Evolutionary conservation across 2,797 vertebrate genomes (phyloP).

Genomic region (Phylloscopus collybita): DNA sequence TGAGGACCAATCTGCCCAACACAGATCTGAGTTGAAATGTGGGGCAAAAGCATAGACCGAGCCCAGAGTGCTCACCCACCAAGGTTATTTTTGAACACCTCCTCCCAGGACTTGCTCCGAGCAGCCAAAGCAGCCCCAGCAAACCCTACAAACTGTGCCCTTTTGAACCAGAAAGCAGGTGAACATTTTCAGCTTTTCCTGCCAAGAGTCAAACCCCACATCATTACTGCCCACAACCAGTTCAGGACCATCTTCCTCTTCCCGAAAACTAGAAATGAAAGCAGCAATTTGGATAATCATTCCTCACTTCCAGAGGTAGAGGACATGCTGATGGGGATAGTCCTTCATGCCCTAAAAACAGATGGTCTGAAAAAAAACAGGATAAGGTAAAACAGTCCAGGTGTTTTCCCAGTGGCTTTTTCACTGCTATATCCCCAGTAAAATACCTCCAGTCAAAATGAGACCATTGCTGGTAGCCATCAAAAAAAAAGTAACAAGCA

Average conservation of each 20-base stretch:
- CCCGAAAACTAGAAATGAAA: not conserved
- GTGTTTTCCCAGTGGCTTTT: not conserved
- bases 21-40: not conserved
- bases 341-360: not conserved
- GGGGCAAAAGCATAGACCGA: not conserved
- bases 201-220: not conserved
- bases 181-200: not conserved
- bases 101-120: not conserved
- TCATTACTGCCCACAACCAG: not conserved
- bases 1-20: not conserved
- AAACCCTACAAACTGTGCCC: not conserved
- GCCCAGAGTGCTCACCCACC: accelerated
- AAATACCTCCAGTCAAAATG: not conserved
- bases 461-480: not conserved
- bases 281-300: not conserved
- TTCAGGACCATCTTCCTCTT: not conserved
- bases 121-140: not conserved
- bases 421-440: accelerated
- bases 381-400: not conserved
- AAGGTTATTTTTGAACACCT: not conserved
- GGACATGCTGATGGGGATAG: not conserved
- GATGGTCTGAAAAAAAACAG: not conserved
- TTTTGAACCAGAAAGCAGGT: not conserved
- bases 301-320: not conserved
- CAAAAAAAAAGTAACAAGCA: not conserved